Evolutionary conservation across 2,113 vertebrate species (phyloP).

Genomic region (Phaetusa simplex): DNA sequence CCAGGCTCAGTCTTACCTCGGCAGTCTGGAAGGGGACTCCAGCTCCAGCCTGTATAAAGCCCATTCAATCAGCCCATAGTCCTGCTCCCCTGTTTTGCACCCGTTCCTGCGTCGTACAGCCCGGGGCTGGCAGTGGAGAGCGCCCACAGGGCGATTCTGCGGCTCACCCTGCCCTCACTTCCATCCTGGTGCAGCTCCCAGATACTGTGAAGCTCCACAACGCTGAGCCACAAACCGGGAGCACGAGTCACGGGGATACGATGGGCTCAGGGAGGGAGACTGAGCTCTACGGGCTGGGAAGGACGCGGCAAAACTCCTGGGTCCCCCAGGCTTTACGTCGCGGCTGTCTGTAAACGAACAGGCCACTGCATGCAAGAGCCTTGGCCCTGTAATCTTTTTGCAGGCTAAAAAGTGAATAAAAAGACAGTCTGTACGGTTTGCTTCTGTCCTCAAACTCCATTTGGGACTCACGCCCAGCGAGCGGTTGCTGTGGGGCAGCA

Average conservation of each 20-base stretch:
- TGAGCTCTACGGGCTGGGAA: background rate
- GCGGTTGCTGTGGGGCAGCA: background rate
- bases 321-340: background rate
- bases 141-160: background rate
- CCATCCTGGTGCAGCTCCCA: background rate
- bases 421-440: background rate
- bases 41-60: background rate
- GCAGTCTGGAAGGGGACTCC: background rate
- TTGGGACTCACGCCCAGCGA: rapidly evolving
- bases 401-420: background rate
- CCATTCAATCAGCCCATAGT: rapidly evolving
- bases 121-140: background rate
- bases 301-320: rapidly evolving
- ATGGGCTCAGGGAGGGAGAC: background rate
- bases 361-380: background rate
- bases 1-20: background rate
- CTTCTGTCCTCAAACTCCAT: background rate
- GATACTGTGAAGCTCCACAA: rapidly evolving
- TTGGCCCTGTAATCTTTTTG: background rate
- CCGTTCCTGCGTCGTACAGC: rapidly evolving
- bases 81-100: background rate
- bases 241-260: rapidly evolving
- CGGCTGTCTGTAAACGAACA: background rate
- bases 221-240: background rate
- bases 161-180: background rate